These are phyloP conservation scores for Dinothrombium tinctorium DNA, from an alignment of 1,140 invertebrate genomes.

Conservation along the genomic window DNA sequence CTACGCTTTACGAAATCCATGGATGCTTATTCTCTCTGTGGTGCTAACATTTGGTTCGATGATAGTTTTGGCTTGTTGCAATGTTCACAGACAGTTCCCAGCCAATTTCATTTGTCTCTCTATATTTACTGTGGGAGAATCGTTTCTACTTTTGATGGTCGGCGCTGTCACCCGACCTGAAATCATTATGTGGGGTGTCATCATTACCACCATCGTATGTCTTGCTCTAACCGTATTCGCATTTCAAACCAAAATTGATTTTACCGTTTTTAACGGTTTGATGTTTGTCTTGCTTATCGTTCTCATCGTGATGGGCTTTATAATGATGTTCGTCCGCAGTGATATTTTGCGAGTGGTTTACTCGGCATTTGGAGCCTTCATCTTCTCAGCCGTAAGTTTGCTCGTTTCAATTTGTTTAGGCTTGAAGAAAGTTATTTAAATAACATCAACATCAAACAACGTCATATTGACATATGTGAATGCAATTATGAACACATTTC, in stretches of 20 bases:
- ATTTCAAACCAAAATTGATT: conserved; percentile 74
- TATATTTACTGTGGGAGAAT: conserved; percentile 31
- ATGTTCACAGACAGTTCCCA: conserved; percentile 52
- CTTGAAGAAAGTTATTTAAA: too few species aligned
- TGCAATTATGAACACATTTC: too few species aligned
- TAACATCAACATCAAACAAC: too few species aligned
- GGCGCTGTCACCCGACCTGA: conserved; percentile 16
- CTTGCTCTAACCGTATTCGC: conserved; percentile 24
- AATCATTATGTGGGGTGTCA: conserved; percentile 45
- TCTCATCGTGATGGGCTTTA: conserved; percentile 54
- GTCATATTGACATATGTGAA: too few species aligned
- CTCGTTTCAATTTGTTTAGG: too few species aligned
- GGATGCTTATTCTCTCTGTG: conserved; percentile 1
- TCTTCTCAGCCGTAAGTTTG: conserved; percentile 55
- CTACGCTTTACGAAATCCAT: neutral
- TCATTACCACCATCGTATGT: conserved; percentile 39
- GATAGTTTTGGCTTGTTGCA: conserved; percentile 53
- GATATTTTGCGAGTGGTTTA: conserved; percentile 41
- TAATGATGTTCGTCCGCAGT: conserved; percentile 38
- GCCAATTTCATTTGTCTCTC: conserved; percentile 66
- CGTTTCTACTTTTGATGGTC: conserved; percentile 16
- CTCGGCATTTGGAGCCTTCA: conserved; percentile 46
- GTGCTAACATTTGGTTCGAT: conserved; percentile 3
- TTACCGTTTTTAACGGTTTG: conserved; percentile 39
- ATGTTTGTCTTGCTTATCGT: conserved; percentile 50